Percentiles rank a stretch among this genome's conserved stretches.
Conservation (phyloP, 2,888 invertebrate species). For the Tridacna gigas region DNA sequence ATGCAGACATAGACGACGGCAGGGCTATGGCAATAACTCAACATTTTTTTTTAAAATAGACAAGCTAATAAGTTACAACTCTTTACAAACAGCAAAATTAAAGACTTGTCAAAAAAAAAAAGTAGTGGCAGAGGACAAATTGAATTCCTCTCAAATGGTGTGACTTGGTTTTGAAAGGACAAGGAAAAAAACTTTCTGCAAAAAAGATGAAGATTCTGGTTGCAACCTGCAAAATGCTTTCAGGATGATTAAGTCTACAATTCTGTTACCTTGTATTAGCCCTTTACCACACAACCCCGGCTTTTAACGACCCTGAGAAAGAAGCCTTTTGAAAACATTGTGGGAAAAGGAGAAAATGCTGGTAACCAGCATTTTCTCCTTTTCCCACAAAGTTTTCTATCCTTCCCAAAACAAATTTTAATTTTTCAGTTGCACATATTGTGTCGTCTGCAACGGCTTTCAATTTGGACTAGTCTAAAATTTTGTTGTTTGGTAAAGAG, state of each 20-base stretch:
- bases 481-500: background rate
- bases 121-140: no score
- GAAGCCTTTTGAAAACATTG: background rate
- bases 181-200: no score
- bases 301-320: background rate
- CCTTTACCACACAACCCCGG: no score
- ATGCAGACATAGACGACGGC: background rate
- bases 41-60: background rate
- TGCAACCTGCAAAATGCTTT: no score
- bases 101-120: no score
- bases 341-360: background rate
- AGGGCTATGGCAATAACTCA: background rate
- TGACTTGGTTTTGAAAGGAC: no score
- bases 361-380: background rate
- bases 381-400: background rate
- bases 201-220: no score
- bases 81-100: no score
- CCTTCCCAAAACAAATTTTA: background rate
- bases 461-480: constrained; percentile 8
- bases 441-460: background rate
- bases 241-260: no score
- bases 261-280: no score
- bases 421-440: background rate
- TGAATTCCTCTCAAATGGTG: no score
- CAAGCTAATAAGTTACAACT: background rate